These are phyloP conservation scores for Pardosa pseudoannulata DNA, from an alignment of 2,888 invertebrate species.

Conservation along the genomic window DNA sequence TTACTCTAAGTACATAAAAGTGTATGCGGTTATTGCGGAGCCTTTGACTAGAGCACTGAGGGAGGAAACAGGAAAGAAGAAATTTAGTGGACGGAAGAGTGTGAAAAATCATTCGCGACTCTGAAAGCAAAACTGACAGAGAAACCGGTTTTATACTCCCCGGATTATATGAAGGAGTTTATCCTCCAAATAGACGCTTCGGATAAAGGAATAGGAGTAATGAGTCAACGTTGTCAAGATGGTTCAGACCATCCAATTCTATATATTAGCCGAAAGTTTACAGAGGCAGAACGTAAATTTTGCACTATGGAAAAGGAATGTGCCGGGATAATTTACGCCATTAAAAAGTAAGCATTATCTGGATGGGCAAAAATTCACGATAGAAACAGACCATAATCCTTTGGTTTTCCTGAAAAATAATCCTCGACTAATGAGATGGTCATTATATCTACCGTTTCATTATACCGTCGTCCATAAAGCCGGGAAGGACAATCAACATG, in stretches of 20 bases:
- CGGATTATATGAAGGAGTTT: slow-evolving; percentile 7
- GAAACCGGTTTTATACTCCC: not conserved
- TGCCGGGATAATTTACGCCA: not conserved
- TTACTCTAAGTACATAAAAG: not conserved
- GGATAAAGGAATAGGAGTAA: not conserved
- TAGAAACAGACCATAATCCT: not conserved
- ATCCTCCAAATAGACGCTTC: not conserved
- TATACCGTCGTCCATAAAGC: too few species aligned
- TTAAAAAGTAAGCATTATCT: not conserved
- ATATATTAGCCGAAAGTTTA: not conserved
- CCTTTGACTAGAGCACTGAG: not conserved
- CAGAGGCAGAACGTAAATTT: not conserved
- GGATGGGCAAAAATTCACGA: not conserved
- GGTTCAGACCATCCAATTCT: not conserved
- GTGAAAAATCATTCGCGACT: not conserved
- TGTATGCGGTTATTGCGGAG: not conserved
- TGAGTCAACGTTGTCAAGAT: not conserved
- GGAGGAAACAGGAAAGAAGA: not conserved
- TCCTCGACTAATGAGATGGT: not conserved
- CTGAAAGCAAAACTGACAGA: slow-evolving; percentile 10
- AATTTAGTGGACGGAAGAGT: not conserved
- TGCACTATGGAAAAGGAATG: not conserved
- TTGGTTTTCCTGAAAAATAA: not conserved
- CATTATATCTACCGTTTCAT: too few species aligned
- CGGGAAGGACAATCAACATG: too few species aligned